Conservation (phyloP, 2,113 vertebrate species). For the Martes martes region DNA sequence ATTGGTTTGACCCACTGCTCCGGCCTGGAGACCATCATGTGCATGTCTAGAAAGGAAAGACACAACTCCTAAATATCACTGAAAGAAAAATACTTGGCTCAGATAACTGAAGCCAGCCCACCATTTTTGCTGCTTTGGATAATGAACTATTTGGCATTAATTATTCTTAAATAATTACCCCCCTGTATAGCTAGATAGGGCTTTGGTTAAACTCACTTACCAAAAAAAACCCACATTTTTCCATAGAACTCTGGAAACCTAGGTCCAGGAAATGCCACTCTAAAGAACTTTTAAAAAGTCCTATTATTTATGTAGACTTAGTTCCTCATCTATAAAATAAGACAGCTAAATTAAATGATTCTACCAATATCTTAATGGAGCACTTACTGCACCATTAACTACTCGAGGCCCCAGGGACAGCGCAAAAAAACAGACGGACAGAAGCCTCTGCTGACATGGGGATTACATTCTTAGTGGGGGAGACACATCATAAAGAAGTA, state of each 20-base stretch:
- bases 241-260: not conserved
- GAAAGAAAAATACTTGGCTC: not conserved
- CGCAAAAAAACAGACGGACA: not conserved
- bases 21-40: constrained; percentile 97
- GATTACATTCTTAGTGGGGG: not conserved
- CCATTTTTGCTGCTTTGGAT: not conserved
- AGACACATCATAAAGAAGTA: not conserved
- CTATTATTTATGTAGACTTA: not conserved
- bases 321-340: not conserved
- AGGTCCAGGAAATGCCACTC: not conserved
- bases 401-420: not conserved
- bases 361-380: not conserved
- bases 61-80: not conserved
- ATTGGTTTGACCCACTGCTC: constrained; percentile 99
- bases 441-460: not conserved
- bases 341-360: not conserved
- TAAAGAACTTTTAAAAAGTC: not conserved
- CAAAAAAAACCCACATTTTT: not conserved
- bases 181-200: not conserved
- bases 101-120: not conserved
- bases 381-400: not conserved
- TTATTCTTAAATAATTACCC: not conserved
- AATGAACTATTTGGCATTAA: not conserved
- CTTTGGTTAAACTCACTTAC: not conserved
- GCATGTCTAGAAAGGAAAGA: constrained; percentile 89